A percentile compares a stretch with the other conserved stretches of the same genome.
Conservation (phyloP, 2,888 invertebrate genomes). For the Encarsia formosa region DNA sequence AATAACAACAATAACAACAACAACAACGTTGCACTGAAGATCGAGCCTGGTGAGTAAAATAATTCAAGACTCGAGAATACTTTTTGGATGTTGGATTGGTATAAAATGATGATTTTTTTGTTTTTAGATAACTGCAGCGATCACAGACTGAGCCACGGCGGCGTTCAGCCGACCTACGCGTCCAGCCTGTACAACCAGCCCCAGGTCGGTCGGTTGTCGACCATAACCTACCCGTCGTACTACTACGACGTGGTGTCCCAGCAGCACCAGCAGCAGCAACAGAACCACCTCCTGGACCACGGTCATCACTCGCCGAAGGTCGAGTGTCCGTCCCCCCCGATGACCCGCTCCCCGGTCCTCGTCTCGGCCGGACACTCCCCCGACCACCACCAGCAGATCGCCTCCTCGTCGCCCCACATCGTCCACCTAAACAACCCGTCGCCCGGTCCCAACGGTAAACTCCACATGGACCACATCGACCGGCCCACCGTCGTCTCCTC, state of each 20-base stretch:
- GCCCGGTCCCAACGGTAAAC: conserved; percentile 31
- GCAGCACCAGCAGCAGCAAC: conserved; percentile 35
- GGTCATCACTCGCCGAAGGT: conserved; percentile 45
- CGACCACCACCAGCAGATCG: conserved; percentile 43
- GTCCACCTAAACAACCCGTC: conserved; percentile 42
- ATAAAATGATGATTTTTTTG: no score
- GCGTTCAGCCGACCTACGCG: conserved; percentile 33
- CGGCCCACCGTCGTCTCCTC: conserved; percentile 57
- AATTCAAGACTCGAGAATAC: no score
- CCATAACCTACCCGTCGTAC: conserved; percentile 33
- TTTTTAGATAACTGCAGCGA: conserved; percentile 37
- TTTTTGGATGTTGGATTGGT: neutral
- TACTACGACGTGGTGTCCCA: conserved; percentile 44
- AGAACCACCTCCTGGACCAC: conserved; percentile 33
- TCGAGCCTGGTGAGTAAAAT: conserved; percentile 41
- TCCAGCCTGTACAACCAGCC: conserved; percentile 32
- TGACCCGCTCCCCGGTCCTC: conserved; percentile 43
- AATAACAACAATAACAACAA: conserved; percentile 39
- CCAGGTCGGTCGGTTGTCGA: conserved; percentile 31
- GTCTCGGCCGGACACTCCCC: conserved; percentile 44
- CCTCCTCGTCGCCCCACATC: conserved; percentile 41
- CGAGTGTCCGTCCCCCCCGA: conserved; percentile 44
- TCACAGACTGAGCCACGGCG: conserved; percentile 35
- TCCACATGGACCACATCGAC: conserved; percentile 39
- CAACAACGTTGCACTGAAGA: conserved; percentile 37